Conservation (phyloP, 2,888 invertebrate species). For the Ramazzottius varieornatus region DNA sequence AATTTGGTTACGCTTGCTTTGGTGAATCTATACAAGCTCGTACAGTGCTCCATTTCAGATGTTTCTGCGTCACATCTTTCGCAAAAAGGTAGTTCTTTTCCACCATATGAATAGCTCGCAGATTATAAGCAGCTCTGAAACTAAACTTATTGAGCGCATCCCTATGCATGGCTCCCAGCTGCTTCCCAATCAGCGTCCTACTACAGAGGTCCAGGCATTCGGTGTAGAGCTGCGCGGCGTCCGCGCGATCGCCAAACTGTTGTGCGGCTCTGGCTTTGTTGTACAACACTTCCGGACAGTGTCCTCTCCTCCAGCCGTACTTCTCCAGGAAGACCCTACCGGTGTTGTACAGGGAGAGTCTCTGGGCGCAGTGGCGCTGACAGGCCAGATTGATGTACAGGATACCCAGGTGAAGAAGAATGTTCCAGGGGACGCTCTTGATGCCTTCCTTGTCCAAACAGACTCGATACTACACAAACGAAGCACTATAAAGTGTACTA, state of each 20-base stretch:
- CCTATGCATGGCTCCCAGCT: too few species aligned
- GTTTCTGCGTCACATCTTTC: too few species aligned
- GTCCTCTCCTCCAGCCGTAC: not conserved
- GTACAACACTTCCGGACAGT: not conserved
- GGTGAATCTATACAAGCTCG: too few species aligned
- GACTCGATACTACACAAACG: not conserved
- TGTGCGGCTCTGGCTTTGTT: not conserved
- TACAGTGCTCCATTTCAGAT: too few species aligned
- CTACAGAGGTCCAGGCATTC: not conserved
- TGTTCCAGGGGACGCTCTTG: not conserved
- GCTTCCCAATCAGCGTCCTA: too few species aligned
- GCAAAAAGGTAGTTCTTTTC: too few species aligned
- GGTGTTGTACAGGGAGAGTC: not conserved
- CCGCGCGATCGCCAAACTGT: not conserved
- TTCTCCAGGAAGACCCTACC: not conserved
- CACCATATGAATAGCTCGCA: not conserved
- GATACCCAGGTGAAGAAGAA: not conserved
- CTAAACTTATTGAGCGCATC: not conserved
- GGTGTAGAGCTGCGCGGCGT: not conserved
- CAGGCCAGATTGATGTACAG: not conserved
- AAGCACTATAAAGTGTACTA: not conserved
- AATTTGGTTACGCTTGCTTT: too few species aligned
- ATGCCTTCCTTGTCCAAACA: not conserved
- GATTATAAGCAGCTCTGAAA: not conserved
- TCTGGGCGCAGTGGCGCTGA: not conserved